Evolutionary conservation across 2,113 vertebrate genomes (phyloP), one percentile per base, ranked within the genome.

Genomic region (Malurus alboscapulatus): DNA sequence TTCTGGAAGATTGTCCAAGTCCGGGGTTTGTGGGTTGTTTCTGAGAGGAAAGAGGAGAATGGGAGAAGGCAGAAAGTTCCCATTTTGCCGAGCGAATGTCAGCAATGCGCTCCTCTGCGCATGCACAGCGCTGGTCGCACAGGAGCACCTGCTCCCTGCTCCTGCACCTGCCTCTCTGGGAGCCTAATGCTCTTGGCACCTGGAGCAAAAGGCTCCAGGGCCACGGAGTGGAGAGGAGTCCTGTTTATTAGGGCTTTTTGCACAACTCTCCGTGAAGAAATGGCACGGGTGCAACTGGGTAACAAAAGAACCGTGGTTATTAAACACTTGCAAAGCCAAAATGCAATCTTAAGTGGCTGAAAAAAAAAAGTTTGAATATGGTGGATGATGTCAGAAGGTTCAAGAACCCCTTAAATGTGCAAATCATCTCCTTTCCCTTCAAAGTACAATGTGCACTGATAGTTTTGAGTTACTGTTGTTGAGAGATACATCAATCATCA

Each of bases 51-150:
- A 87, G 51, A 62, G 30, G 32, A 84, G 32, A 10, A 67, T 54
- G 77, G 25, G 3, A 48, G 17, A 29, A 53, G 61, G 38, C 30
- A 61, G 32, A 21, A 47, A 30, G 36, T 3, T 74, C 0, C 4
- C 7, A 7, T 73, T 92, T 86, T 38, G 10, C 86, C 26, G 0
- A 18, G 54, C 8, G 3, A 53, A 16, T 0, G 6, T 1, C 3
- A 22, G 67, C 5, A 50, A 3, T 7, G 6, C 45, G 26, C 7
- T 10, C 1, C 71, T 32, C 6, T 12, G 29, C 1, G 4, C 83
- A 54, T 1, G 58, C 2, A 6, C 45, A 16, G 32, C 38, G 38
- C 38, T 38, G 38, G 38, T 38, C 38, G 38, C 38, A 38, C 38
- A 38, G 38, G 38, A 38, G 38, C 38, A 63, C 50, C 48, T 72